These are phyloP conservation scores for Hypotaenidia okinawae DNA, from an alignment of 2,797 vertebrate species.

Conservation along the genomic window DNA sequence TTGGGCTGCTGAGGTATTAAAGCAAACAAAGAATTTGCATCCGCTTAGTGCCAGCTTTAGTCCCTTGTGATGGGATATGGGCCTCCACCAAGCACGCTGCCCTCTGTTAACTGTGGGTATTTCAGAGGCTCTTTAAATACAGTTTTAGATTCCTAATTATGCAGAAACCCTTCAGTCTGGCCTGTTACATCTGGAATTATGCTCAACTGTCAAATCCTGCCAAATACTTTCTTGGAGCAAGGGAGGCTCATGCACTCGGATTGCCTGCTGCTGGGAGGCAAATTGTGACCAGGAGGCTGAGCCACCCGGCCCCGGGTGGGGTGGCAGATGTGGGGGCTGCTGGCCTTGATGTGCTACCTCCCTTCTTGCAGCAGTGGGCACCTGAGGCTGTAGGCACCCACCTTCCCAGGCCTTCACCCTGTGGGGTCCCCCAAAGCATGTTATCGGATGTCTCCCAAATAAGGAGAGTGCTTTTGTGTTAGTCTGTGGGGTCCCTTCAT, in stretches of 20 bases:
- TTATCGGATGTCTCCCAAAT: not conserved
- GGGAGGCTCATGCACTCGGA: not conserved
- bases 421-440: rapidly evolving
- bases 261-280: not conserved
- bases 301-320: rapidly evolving
- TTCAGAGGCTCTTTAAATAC: constrained; percentile 27
- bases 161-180: constrained; percentile 26
- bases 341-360: not conserved
- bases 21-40: constrained; percentile 4
- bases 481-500: not conserved
- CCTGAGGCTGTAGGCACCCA: not conserved
- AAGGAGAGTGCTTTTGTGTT: not conserved
- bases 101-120: not conserved
- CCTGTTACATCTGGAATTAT: constrained; percentile 32
- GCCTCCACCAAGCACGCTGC: rapidly evolving
- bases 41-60: not conserved
- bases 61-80: not conserved
- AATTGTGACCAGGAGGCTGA: not conserved
- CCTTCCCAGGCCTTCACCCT: not conserved
- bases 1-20: not conserved
- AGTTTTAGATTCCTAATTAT: constrained; percentile 47
- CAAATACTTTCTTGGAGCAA: not conserved
- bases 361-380: not conserved
- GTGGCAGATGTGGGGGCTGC: not conserved
- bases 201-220: not conserved